Percentiles rank a stretch among this genome's conserved stretches.
phyloP scores from a whole-genome alignment of 2,888 invertebrate genomes.

The Caenorhabditis doughertyi region DNA sequence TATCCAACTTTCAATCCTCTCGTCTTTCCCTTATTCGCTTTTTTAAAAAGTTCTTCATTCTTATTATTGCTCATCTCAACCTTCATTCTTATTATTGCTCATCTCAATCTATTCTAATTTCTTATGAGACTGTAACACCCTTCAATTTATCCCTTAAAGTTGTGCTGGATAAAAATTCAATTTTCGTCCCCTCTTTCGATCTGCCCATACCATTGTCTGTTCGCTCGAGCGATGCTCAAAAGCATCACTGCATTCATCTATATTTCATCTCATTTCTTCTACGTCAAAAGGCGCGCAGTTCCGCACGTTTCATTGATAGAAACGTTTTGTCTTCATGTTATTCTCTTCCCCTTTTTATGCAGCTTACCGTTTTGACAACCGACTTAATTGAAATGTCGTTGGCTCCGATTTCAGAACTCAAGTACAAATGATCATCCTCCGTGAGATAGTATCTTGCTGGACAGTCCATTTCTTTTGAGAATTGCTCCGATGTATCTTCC shows the following conservation, averaged over 20 bases:
- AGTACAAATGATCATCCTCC: constrained; percentile 93
- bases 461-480: constrained; percentile 90
- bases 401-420: constrained; percentile 99
- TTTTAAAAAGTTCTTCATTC: not conserved
- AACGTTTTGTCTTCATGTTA: not conserved
- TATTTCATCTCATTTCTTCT: constrained; percentile 43
- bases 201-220: constrained; percentile 33
- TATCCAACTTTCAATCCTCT: not conserved
- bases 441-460: constrained; percentile 92
- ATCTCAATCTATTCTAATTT: constrained; percentile 24
- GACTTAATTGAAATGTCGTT: constrained; percentile 90
- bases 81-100: no score
- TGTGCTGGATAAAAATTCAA: constrained; percentile 62
- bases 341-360: constrained; percentile 24
- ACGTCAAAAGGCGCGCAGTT: not conserved
- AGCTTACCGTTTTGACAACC: constrained; percentile 90
- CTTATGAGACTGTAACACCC: constrained; percentile 49
- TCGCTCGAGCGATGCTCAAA: constrained; percentile 40
- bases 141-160: constrained; percentile 24
- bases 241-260: constrained; percentile 32
- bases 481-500: constrained; percentile 94
- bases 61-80: not conserved
- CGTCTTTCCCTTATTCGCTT: not conserved
- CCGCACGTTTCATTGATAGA: constrained; percentile 27
- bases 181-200: constrained; percentile 6